Percentiles rank a stretch among this genome's conserved stretches.
Evolutionary conservation across 2,888 invertebrate genomes (phyloP).

Genomic region (Amblyjoppa fuscipennis): DNA sequence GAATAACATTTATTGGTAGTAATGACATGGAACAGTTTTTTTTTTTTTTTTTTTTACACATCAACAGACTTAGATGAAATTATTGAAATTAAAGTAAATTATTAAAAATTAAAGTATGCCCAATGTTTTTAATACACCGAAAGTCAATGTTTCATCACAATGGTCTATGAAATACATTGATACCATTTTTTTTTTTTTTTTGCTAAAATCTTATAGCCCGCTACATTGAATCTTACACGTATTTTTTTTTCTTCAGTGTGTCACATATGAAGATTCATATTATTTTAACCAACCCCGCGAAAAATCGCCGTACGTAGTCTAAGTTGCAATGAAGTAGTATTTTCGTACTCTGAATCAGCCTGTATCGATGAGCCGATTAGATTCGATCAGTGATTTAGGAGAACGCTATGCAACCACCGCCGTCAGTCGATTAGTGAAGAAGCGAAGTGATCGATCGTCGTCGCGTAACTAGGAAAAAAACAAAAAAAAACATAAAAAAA

Average conservation of each 20-base stretch:
- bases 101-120: too few relatives aligned
- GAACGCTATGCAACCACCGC: slow-evolving; percentile 18
- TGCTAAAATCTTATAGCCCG: too few relatives aligned
- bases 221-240: too few relatives aligned
- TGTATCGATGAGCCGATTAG: slow-evolving; percentile 16
- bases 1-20: too few relatives aligned
- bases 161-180: too few relatives aligned
- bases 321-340: neutral
- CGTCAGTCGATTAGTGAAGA: neutral
- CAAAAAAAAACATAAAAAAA: neutral
- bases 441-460: slow-evolving; percentile 1
- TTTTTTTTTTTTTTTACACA: too few relatives aligned
- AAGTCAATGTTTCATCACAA: too few relatives aligned
- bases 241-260: neutral
- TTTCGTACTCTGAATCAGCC: slow-evolving; percentile 15
- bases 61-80: too few relatives aligned
- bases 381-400: slow-evolving; percentile 25
- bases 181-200: too few relatives aligned
- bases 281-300: neutral
- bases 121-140: too few relatives aligned
- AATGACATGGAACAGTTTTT: too few relatives aligned
- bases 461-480: neutral
- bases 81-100: too few relatives aligned
- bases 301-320: neutral
- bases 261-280: neutral